Base-by-base conservation (phyloP, 2,113 vertebrate genomes). In the Micronycteris hirsuta region DNA sequence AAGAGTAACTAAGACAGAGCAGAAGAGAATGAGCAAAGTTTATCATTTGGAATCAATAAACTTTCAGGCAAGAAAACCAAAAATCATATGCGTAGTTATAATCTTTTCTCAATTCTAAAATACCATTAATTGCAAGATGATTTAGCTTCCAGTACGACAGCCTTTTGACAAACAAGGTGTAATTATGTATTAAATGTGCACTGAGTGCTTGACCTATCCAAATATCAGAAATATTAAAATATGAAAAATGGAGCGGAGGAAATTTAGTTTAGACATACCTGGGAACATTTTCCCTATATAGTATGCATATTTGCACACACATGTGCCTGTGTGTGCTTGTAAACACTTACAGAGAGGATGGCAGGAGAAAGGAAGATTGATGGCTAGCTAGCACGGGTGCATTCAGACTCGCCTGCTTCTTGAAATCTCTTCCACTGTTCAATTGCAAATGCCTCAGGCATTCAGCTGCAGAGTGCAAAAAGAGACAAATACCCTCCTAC, bases 401-500 rank as follows among this genome's bases (percentile, higher is more conserved):
- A 47, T 28, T 26, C 24, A 87, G 58, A 88, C 31, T 31, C 45
- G 24, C 41, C 84, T 96, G 83, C 84, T 95, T 90, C 86, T 91
- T 43, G 52, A 90, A 52, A 76, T 78, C 63, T 54, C 56, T 86
- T 86, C 52, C 56, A 22, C 58, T 73, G 33, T 74, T 92, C 41
- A 56, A 54, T n/a, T 45, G 81, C 89, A 85, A 65, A 86, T 52
- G 85, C 85, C 91, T 93, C 36, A 83, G 38, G 74, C 95, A 52
- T 83, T 93, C 61, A 93, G 83, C 89, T 86, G 49, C 76, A 81
- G 41, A 77, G 81, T 89, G 83, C 43, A 45, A 81, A 93, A 47
- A 70, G 45, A 97, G 92, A 95, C 77, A 95, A 96, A 80, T 45
- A 81, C 38, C 77, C 70, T 41, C 91, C 92, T 61, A 91, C 87